These are phyloP conservation scores for Heterodera filipjevi DNA, from an alignment of 2,888 invertebrate species.

Conservation along the genomic window DNA sequence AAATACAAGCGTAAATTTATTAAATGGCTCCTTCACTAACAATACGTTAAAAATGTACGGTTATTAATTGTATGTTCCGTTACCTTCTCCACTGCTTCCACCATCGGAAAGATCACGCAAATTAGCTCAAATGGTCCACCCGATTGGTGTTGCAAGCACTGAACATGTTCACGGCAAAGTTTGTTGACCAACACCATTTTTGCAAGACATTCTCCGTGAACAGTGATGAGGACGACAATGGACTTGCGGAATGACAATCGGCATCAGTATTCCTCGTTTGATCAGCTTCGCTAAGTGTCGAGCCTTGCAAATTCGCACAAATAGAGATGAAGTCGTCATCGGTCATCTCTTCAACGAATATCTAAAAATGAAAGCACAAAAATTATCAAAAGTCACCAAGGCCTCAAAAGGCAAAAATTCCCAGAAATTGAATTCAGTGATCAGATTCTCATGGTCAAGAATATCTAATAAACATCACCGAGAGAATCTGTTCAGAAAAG, in stretches of 20 bases:
- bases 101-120: slow-evolving; percentile 92
- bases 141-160: slow-evolving; percentile 72
- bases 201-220: slow-evolving; percentile 31
- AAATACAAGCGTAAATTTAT: not conserved
- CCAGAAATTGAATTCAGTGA: too few species aligned
- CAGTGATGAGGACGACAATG: not conserved
- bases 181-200: slow-evolving; percentile 61
- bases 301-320: slow-evolving; percentile 22
- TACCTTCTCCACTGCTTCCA: slow-evolving; percentile 70
- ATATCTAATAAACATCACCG: slow-evolving; percentile 27
- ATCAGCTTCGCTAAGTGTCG: not conserved
- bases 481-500: slow-evolving; percentile 92
- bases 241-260: not conserved
- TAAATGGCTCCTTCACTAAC: not conserved
- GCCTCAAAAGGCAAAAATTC: slow-evolving; percentile 85
- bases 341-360: slow-evolving; percentile 53
- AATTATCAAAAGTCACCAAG: not conserved
- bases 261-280: not conserved
- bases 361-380: slow-evolving; percentile 28
- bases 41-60: not conserved
- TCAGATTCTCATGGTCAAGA: too few species aligned
- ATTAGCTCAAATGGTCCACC: slow-evolving; percentile 93
- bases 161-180: slow-evolving; percentile 70
- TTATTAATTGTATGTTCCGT: not conserved
- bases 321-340: slow-evolving; percentile 40